Percentiles rank a stretch among this genome's conserved stretches.
Conservation (phyloP, 2,888 invertebrate genomes). For the Drosophila heteroneura region DNA sequence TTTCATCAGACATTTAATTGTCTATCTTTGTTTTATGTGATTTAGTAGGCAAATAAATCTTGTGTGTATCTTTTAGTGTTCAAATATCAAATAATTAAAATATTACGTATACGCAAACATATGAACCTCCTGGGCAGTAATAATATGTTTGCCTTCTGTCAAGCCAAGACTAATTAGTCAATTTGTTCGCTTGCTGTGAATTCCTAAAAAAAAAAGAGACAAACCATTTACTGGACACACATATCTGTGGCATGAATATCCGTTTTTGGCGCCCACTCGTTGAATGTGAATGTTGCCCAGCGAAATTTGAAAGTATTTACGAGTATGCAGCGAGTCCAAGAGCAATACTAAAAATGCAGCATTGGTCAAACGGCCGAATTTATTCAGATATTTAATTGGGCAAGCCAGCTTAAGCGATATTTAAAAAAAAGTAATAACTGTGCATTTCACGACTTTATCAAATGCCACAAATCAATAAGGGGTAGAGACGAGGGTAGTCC, state of each 20-base stretch:
- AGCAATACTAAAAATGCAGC: constrained; percentile 6
- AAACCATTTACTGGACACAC: constrained; percentile 6
- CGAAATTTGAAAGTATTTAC: constrained; percentile 62
- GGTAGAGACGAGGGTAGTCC: not conserved
- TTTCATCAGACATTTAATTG: not conserved
- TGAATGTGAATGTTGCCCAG: constrained; percentile 40
- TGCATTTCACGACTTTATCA: constrained; percentile 60
- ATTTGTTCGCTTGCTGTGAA: not conserved
- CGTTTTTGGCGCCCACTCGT: constrained; percentile 41
- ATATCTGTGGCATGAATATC: constrained; percentile 5
- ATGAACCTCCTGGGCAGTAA: not conserved
- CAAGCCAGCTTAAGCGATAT: constrained; percentile 34
- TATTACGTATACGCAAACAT: constrained; percentile 1
- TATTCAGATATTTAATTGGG: constrained; percentile 72
- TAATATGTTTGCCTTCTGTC: not conserved
- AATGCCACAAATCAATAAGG: not conserved
- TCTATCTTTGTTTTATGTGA: not conserved
- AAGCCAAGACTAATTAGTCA: not conserved
- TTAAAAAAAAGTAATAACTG: constrained; percentile 36
- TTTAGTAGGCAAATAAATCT: not conserved
- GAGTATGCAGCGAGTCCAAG: constrained; percentile 17
- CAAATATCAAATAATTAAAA: not conserved
- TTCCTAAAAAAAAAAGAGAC: not conserved
- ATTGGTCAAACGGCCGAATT: not conserved
- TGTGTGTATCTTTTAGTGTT: not conserved